Conservation (phyloP, 2,113 vertebrate genomes). For the Elephas maximus region DNA sequence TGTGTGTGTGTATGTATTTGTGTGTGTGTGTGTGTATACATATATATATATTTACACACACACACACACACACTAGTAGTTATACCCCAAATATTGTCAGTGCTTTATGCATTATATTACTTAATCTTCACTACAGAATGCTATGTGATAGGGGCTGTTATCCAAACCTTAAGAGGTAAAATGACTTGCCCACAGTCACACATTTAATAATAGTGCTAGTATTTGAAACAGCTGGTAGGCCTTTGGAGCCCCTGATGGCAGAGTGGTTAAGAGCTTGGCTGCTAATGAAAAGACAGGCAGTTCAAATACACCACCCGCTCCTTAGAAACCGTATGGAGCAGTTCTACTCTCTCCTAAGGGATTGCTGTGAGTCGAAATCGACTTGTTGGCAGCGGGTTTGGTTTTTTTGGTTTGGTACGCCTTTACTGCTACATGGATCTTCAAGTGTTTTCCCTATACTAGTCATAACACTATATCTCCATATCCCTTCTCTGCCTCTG, state of each 20-base stretch:
- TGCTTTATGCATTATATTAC: not conserved
- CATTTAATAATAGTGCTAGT: not conserved
- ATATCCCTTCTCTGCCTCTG: not conserved
- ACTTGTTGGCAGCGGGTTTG: no score
- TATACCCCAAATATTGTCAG: not conserved
- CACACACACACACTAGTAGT: not conserved
- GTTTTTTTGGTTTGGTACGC: not conserved
- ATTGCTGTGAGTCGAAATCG: no score
- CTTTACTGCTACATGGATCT: not conserved
- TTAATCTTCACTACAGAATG: conserved; percentile 38
- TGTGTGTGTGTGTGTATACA: not conserved
- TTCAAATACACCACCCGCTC: no score
- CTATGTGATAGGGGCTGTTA: not conserved
- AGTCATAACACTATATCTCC: not conserved
- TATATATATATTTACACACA: not conserved
- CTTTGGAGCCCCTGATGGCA: no score
- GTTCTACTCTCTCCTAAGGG: no score
- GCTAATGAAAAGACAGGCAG: no score
- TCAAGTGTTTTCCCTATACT: not conserved
- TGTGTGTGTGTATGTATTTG: no score
- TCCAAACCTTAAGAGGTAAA: not conserved
- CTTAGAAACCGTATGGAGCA: no score
- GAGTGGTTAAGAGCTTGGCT: no score
- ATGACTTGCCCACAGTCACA: not conserved
- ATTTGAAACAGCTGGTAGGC: not conserved